Evolutionary conservation across 2,888 invertebrate genomes (phyloP), one percentile per base, ranked within the genome.

Genomic region (Campoletis raptor): DNA sequence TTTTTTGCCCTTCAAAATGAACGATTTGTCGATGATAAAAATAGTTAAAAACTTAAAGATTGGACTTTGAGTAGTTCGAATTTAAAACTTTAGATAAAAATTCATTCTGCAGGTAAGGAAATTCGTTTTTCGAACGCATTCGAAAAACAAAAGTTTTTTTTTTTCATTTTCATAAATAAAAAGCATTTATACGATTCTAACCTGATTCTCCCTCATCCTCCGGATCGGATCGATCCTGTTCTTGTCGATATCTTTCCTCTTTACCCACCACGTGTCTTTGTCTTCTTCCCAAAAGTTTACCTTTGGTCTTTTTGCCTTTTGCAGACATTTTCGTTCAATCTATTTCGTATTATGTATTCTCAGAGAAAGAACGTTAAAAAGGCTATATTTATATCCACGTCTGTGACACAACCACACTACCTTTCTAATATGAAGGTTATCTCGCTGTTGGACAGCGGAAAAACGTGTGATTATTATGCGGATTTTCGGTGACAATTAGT

Each of bases 171-270:
- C 2, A 30, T 12, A 52, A 73, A 54, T 9, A 37, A n/a, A n/a
- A 40, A 73, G 3, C 0, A n/a, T 73, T 73, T 30, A 12, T 6
- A 30, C 10, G 30, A 76, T 81, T 85, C 89, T 89, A 90, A 92
- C 92, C 92, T 90, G 90, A 90, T 21, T 91, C 84, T 54, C 67
- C 88, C 48, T 76, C 91, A 18, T 92, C 91, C 67, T 94, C 94
- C 1, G 90, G 89, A 73, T 94, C 93, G 0, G 93, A 93, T 69
- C 89, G 91, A 77, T 94, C 94, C 52, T 90, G 90, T 84, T 92
- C 91, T 85, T 93, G 93, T 37, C 92, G 91, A 89, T 92, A 94
- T 82, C 83, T 92, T 82, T 93, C 93, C 85, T 92, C 94, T 83
- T 94, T 94, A n/a, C 93, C 91, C 36, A 94, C 86, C 2, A 93